phyloP scores from a whole-genome alignment of 1,140 invertebrate genomes.

The Hestina assimilis region DNA sequence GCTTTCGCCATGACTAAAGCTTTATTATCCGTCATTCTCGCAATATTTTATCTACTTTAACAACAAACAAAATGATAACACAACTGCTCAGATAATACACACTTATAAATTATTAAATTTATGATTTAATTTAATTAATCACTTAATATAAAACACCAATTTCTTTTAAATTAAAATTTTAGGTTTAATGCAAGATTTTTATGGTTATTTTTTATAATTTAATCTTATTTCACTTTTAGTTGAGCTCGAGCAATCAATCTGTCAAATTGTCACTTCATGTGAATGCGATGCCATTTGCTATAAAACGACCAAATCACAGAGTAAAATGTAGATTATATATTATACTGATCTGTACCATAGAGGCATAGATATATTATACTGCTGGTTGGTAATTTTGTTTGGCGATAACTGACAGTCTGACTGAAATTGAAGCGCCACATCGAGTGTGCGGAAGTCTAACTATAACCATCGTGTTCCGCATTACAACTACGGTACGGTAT shows the following conservation, averaged over 20 bases:
- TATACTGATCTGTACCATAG: too few relatives aligned
- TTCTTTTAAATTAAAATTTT: not conserved
- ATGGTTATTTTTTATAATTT: slow-evolving; percentile 8
- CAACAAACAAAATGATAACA: slow-evolving; percentile 64
- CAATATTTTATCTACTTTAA: slow-evolving; percentile 41
- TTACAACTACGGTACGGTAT: too few relatives aligned
- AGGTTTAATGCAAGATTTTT: slow-evolving; percentile 5
- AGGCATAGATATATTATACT: too few relatives aligned
- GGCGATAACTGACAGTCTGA: too few relatives aligned
- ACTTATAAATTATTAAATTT: not conserved
- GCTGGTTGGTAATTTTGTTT: too few relatives aligned
- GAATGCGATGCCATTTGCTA: slow-evolving; percentile 58
- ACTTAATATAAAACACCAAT: not conserved
- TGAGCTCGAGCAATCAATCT: slow-evolving; percentile 27
- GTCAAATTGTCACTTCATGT: slow-evolving; percentile 44
- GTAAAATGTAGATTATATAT: not conserved
- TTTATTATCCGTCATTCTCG: slow-evolving; percentile 66
- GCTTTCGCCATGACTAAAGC: slow-evolving; percentile 48
- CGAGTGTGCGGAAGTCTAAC: too few relatives aligned
- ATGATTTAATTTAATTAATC: not conserved
- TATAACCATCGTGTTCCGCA: too few relatives aligned
- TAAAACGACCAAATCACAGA: slow-evolving; percentile 8
- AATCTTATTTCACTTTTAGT: slow-evolving; percentile 4
- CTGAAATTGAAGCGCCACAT: too few relatives aligned
- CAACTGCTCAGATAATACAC: slow-evolving; percentile 12